Evolutionary conservation across 2,888 invertebrate species (phyloP).

Genomic region (Ariolimax columbianus): DNA sequence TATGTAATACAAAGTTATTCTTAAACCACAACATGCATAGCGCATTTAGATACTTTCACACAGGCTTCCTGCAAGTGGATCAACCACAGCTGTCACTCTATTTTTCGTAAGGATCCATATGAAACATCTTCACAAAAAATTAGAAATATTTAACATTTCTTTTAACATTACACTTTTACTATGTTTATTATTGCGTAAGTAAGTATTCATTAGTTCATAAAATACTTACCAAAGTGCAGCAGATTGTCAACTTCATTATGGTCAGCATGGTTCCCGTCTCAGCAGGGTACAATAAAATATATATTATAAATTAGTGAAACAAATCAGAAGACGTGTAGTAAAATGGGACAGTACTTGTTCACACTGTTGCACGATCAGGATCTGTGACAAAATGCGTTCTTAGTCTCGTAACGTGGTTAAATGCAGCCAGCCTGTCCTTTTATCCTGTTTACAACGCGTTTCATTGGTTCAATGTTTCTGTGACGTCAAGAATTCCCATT

Average conservation of each 20-base stretch:
- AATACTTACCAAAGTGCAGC: constrained; percentile 9
- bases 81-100: too few relatives aligned
- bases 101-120: too few relatives aligned
- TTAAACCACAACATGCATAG: too few relatives aligned
- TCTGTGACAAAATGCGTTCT: background rate
- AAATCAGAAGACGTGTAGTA: too few relatives aligned
- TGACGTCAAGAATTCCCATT: constrained; percentile 15
- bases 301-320: background rate
- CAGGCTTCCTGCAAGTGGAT: too few relatives aligned
- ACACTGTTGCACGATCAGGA: background rate
- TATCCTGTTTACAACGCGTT: constrained; percentile 18
- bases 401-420: background rate
- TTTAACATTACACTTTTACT: background rate
- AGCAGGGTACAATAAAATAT: background rate
- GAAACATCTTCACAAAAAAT: too few relatives aligned
- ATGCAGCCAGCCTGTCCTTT: background rate
- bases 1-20: too few relatives aligned
- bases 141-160: too few relatives aligned
- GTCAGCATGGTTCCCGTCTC: background rate
- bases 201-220: too few relatives aligned
- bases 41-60: too few relatives aligned
- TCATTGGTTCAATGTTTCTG: background rate
- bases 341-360: too few relatives aligned
- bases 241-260: background rate
- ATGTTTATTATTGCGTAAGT: too few relatives aligned